Evolutionary conservation across 1,140 invertebrate genomes (phyloP).

Genomic region (Bicyclus anynana): DNA sequence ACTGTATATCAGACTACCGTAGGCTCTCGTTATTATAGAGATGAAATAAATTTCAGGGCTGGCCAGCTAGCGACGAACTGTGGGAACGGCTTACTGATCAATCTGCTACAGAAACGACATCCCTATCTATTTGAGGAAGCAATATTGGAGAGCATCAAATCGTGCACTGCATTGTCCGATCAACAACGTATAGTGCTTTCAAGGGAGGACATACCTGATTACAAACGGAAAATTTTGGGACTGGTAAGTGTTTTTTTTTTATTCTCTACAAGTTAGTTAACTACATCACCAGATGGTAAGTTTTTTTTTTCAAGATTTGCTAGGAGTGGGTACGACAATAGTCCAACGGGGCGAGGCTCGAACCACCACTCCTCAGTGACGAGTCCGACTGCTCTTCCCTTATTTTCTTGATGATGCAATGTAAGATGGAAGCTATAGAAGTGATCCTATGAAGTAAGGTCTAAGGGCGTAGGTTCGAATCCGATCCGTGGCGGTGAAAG

Average conservation of each 20-base stretch:
- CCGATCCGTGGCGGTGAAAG: too few relatives aligned
- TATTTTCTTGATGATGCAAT: too few relatives aligned
- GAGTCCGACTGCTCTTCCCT: too few relatives aligned
- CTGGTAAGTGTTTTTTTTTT: conserved; percentile 36
- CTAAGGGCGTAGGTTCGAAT: not conserved
- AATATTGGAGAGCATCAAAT: conserved; percentile 72
- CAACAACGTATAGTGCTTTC: conserved; percentile 38
- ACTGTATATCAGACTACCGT: too few relatives aligned
- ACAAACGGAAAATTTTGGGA: conserved; percentile 32
- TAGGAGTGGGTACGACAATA: too few relatives aligned
- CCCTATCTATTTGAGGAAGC: conserved; percentile 81
- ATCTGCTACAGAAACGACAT: conserved; percentile 86
- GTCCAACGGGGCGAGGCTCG: too few relatives aligned
- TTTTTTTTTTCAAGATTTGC: too few relatives aligned
- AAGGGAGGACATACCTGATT: conserved; percentile 30
- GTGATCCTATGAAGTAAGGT: too few relatives aligned
- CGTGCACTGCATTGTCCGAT: conserved; percentile 76
- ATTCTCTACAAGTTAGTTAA: not conserved
- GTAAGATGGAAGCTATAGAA: too few relatives aligned
- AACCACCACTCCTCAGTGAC: too few relatives aligned
- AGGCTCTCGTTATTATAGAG: not conserved
- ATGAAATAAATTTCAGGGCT: conserved; percentile 57
- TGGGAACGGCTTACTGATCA: conserved; percentile 89
- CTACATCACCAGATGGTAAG: not conserved
- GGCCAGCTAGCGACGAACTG: conserved; percentile 88